Evolutionary conservation across 1,140 invertebrate species (phyloP), one percentile per base, ranked within the genome.

Genomic region (Zaprionus kolodkinae): DNA sequence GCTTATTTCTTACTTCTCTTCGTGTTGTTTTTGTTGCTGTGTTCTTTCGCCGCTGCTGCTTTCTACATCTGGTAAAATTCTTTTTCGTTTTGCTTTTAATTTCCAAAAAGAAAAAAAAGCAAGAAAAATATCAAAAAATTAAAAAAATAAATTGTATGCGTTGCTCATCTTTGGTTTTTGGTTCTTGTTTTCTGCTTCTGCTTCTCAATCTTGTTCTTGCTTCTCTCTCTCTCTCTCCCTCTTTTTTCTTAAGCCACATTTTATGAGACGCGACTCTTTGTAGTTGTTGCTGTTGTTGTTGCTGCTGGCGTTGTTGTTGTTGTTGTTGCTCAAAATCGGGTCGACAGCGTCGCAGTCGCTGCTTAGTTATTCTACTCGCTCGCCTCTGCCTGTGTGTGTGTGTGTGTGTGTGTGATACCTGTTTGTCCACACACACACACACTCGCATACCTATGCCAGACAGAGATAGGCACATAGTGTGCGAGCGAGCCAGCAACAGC

Each of bases 301-400:
- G 40, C 35, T 71, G n/a, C n/a, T n/a, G n/a, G n/a, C n/a, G 50
- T 70, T 63, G 38, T 52, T 38, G 33, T 52, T 68, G 17, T 69
- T 63, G 66, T 70, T 70, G 59, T 50, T 52, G 40, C 35, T 71
- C 40, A 64, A 87, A 86, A 87, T 86, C 82, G 82, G 82, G 82
- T 87, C 82, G 82, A 67, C 60, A 40, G 65, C 72, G 72, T 61
- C 60, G 72, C 67, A 43, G 62, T 76, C 64, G 17, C 77, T 88
- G 84, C 48, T 80, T 80, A 89, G 70, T 84, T 74, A 88, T 87
- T 88, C 84, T 79, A 84, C 54, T 50, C 45, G 40, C 56, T 38
- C 12, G 40, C 54, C 13, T 12, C 43, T 45, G 61, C 50, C 69
- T 74, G 40, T 60, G 70, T 40, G 55, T 56, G 54, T 60, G 70